These are phyloP conservation scores for Apus apus DNA, from an alignment of 2,113 vertebrate genomes.

Conservation along the genomic window DNA sequence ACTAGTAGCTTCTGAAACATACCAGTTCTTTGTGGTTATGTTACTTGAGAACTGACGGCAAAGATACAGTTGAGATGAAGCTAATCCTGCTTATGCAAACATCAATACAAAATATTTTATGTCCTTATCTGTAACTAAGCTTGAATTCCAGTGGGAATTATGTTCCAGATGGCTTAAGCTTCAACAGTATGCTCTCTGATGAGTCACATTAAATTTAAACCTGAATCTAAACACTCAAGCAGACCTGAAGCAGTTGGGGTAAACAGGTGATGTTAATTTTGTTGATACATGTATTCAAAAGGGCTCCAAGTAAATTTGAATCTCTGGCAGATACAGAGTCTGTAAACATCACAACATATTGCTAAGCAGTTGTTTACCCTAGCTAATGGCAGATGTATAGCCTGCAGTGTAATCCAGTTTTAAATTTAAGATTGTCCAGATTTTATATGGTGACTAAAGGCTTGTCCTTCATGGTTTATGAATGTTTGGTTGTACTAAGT, in stretches of 20 bases:
- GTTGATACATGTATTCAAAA: neutral
- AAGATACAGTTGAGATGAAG: neutral
- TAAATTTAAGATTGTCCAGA: neutral
- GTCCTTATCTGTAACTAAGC: neutral
- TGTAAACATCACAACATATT: conserved; percentile 28
- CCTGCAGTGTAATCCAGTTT: conserved; percentile 41
- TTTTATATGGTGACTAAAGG: neutral
- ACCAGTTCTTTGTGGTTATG: neutral
- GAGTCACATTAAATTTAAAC: conserved; percentile 11
- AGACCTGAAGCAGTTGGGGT: neutral
- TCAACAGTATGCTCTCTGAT: neutral
- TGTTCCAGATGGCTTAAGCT: conserved; percentile 19
- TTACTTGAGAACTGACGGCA: neutral
- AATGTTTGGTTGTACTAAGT: conserved; percentile 1
- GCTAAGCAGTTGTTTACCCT: conserved; percentile 43
- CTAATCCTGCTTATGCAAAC: neutral
- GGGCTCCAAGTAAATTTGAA: neutral
- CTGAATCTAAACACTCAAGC: neutral
- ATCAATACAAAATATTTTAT: neutral
- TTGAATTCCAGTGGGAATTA: neutral
- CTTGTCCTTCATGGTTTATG: conserved; percentile 71
- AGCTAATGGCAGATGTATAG: conserved; percentile 47
- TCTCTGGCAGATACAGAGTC: neutral
- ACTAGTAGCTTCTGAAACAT: neutral
- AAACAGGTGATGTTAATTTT: neutral